These are phyloP conservation scores for Brachyistius frenatus DNA, from an alignment of 2,113 vertebrate genomes.

Conservation along the genomic window DNA sequence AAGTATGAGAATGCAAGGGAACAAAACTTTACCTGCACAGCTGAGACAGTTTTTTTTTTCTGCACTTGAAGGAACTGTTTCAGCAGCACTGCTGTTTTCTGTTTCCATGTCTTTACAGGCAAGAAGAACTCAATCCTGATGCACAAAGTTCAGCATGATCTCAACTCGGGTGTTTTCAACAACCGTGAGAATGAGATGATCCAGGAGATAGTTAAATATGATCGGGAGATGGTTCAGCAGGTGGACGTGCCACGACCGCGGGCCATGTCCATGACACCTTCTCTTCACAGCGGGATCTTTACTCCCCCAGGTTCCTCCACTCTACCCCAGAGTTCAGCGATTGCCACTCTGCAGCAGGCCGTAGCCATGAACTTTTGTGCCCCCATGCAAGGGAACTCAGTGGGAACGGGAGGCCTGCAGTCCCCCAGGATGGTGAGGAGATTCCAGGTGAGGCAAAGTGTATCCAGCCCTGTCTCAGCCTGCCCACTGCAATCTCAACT, in stretches of 20 bases:
- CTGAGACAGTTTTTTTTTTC: no score
- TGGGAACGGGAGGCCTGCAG: constrained; percentile 86
- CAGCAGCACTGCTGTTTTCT: background rate
- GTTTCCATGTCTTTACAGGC: constrained; percentile 79
- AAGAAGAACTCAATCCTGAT: constrained; percentile 97
- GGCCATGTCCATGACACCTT: constrained; percentile 85
- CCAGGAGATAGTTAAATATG: constrained; percentile 98
- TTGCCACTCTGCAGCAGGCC: constrained; percentile 94
- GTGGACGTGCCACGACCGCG: constrained; percentile 88
- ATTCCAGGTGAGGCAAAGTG: constrained; percentile 88
- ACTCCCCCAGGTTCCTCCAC: constrained; percentile 76
- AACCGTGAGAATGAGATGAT: constrained; percentile 99
- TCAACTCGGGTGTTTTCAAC: constrained; percentile 97
- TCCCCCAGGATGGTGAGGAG: constrained; percentile 91
- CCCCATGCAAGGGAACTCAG: constrained; percentile 88
- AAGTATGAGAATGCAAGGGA: no score
- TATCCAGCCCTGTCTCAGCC: constrained; percentile 85
- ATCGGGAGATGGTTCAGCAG: constrained; percentile 97
- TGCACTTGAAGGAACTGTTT: background rate
- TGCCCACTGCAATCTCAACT: constrained; percentile 86
- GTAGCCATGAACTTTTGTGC: constrained; percentile 98
- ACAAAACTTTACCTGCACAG: background rate
- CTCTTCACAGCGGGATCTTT: constrained; percentile 69
- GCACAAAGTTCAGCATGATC: constrained; percentile 98
- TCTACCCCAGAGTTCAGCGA: constrained; percentile 89